Evolutionary conservation across 1,140 invertebrate species (phyloP).

Genomic region (Rhopalosiphum maidis): DNA sequence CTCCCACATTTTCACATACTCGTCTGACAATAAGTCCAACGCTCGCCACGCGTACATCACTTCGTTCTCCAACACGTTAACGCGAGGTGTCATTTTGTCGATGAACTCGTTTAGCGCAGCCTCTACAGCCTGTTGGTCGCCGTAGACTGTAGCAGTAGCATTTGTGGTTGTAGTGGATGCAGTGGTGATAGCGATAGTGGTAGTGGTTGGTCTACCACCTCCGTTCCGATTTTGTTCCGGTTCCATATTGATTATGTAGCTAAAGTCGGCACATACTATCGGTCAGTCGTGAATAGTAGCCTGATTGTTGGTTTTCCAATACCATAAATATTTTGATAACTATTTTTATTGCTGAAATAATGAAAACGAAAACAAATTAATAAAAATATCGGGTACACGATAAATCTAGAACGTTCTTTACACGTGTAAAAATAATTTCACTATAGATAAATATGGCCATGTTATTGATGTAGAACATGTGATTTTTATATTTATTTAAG

Average conservation of each 20-base stretch:
- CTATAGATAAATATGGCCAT: background rate
- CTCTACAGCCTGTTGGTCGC: slow-evolving; percentile 30
- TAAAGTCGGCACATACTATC: slow-evolving; percentile 6
- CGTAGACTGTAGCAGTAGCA: background rate
- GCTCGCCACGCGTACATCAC: slow-evolving; percentile 81
- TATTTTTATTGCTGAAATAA: slow-evolving; percentile 15
- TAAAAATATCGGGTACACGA: background rate
- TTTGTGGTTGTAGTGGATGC: background rate
- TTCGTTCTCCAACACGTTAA: slow-evolving; percentile 34
- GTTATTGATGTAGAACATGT: background rate
- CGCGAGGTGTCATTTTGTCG: slow-evolving; percentile 20
- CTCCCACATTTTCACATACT: slow-evolving; percentile 94
- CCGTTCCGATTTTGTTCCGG: slow-evolving; percentile 39
- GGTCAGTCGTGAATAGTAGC: background rate
- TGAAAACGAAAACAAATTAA: background rate
- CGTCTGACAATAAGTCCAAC: slow-evolving; percentile 85
- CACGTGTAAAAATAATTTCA: background rate
- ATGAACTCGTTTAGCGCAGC: slow-evolving; percentile 34
- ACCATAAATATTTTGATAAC: background rate
- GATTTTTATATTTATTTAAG: slow-evolving; percentile 4
- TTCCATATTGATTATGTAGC: slow-evolving; percentile 24
- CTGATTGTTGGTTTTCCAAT: background rate
- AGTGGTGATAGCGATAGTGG: background rate
- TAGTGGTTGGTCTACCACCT: background rate
- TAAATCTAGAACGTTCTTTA: background rate